phyloP scores from a whole-genome alignment of 1,140 invertebrate genomes.

The Caerostris darwini region DNA sequence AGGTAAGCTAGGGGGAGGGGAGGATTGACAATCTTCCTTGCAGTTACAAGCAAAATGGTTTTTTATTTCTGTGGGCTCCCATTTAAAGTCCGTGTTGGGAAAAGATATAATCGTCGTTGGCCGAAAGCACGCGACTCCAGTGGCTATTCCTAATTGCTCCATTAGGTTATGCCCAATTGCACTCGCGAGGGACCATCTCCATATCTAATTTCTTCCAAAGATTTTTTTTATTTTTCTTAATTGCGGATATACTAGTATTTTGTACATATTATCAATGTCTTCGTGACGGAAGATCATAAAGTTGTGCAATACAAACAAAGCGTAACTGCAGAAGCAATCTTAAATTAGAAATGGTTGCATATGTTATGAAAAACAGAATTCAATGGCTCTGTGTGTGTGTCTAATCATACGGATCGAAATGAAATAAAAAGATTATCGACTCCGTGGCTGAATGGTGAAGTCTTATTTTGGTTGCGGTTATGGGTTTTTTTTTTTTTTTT shows the following conservation, averaged over 20 bases:
- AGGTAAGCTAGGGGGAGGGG: conserved; percentile 7
- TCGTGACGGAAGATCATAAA: not conserved
- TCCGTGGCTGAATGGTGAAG: not conserved
- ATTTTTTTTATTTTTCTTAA: not conserved
- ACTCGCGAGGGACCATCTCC: conserved; percentile 2
- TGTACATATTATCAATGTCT: no score
- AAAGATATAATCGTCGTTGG: conserved; percentile 54
- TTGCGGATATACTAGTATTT: not conserved
- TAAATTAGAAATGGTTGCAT: no score
- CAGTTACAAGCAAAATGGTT: conserved; percentile 69
- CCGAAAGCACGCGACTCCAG: conserved; percentile 64
- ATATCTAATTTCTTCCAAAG: not conserved
- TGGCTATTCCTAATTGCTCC: conserved; percentile 51
- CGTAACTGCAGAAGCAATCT: no score
- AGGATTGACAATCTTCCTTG: conserved; percentile 48
- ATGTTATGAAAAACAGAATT: not conserved
- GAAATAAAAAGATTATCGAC: conserved; percentile 6
- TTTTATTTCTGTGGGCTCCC: conserved; percentile 65
- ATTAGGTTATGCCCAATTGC: conserved; percentile 74
- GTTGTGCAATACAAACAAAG: not conserved
- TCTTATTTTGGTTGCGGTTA: not conserved
- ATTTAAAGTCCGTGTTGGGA: conserved; percentile 59
- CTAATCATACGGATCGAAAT: not conserved
- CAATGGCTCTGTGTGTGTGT: not conserved
- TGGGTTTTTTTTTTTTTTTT: not conserved